Conservation (phyloP, 2,888 invertebrate species). For the Acleris holmiana region DNA sequence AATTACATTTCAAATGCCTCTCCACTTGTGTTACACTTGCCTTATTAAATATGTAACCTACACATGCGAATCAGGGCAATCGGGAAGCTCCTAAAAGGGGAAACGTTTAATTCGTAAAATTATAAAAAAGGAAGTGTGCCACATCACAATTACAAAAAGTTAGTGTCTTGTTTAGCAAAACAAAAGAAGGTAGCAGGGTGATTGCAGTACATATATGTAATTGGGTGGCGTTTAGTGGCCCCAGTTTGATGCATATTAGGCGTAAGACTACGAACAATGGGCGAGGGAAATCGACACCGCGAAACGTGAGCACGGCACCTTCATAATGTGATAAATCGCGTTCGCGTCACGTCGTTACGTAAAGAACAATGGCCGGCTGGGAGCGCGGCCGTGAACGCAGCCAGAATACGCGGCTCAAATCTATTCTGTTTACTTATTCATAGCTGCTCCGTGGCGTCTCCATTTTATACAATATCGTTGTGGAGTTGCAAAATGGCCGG, state of each 20-base stretch:
- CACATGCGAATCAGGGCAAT: slow-evolving; percentile 36
- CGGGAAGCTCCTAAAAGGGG: background rate
- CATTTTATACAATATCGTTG: slow-evolving; percentile 67
- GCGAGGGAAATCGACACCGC: slow-evolving; percentile 69
- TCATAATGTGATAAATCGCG: slow-evolving; percentile 62
- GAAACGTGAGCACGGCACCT: slow-evolving; percentile 60
- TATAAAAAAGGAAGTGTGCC: background rate
- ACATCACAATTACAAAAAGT: background rate
- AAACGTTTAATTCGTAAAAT: too few species aligned
- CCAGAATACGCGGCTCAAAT: slow-evolving; percentile 58
- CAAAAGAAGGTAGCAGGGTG: slow-evolving; percentile 34
- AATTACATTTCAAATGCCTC: slow-evolving; percentile 18
- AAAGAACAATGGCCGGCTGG: slow-evolving; percentile 78
- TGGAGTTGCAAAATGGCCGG: slow-evolving; percentile 68
- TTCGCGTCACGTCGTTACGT: slow-evolving; percentile 68
- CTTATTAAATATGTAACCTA: slow-evolving; percentile 24
- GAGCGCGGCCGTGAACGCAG: slow-evolving; percentile 71
- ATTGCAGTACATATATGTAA: slow-evolving; percentile 19
- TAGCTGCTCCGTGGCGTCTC: slow-evolving; percentile 49
- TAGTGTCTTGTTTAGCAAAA: slow-evolving; percentile 12
- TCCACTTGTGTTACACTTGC: slow-evolving; percentile 13
- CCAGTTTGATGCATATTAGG: slow-evolving; percentile 38
- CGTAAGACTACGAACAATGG: slow-evolving; percentile 66
- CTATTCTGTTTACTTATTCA: slow-evolving; percentile 69
- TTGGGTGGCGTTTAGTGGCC: slow-evolving; percentile 8